Conservation (phyloP, 2,888 invertebrate genomes). For the Trachelus iudaicus region DNA sequence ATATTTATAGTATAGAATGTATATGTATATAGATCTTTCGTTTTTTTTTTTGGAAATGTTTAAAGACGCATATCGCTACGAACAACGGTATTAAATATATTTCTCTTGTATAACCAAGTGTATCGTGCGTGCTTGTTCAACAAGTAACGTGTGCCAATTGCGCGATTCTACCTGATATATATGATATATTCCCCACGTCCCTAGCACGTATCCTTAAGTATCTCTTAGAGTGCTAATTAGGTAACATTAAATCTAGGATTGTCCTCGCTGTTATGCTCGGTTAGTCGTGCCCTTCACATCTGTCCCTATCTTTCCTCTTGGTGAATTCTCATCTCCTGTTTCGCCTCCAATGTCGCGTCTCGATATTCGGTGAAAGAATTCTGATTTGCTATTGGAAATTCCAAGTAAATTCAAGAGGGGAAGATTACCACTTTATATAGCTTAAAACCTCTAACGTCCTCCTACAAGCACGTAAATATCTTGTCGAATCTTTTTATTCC, state of each 20-base stretch:
- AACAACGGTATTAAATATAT: slow-evolving; percentile 6
- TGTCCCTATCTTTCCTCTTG: neutral
- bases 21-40: neutral
- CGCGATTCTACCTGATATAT: neutral
- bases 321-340: neutral
- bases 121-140: neutral
- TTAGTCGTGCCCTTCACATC: slow-evolving; percentile 12
- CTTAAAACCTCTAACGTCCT: neutral
- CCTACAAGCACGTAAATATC: neutral
- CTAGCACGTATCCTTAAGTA: neutral
- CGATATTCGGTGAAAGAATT: neutral
- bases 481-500: neutral
- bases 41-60: neutral
- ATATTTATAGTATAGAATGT: neutral
- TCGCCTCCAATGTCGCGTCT: neutral
- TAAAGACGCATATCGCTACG: neutral
- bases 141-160: neutral
- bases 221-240: neutral
- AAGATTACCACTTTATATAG: neutral
- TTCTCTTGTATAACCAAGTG: slow-evolving; percentile 1
- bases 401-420: neutral
- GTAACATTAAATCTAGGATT: slow-evolving; percentile 18
- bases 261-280: slow-evolving; percentile 16
- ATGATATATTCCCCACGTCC: neutral
- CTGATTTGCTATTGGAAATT: neutral